phyloP scores from a whole-genome alignment of 2,113 vertebrate species.

The Xiphorhynchus elegans region DNA sequence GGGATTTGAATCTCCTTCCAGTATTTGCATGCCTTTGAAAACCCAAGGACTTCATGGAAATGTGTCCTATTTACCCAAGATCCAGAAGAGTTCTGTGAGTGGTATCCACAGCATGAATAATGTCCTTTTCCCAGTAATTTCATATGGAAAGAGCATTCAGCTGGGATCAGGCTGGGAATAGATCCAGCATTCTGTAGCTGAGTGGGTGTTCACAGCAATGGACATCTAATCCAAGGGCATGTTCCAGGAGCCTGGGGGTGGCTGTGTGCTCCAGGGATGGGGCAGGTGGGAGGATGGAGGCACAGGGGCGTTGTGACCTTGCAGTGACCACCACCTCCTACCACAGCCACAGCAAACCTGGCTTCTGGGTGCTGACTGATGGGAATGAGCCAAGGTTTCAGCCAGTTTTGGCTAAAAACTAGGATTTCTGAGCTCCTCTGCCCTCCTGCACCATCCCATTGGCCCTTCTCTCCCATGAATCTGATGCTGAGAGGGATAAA shows the following conservation, averaged over 20 bases:
- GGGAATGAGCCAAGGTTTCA: neutral
- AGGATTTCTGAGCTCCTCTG: neutral
- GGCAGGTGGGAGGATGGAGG: neutral
- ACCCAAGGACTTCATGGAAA: neutral
- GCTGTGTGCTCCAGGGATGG: neutral
- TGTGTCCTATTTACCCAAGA: neutral
- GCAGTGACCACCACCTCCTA: neutral
- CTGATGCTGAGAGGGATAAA: neutral
- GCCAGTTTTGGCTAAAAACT: neutral
- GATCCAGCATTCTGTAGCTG: neutral
- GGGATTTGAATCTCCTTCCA: neutral
- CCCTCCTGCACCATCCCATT: neutral
- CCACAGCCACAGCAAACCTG: neutral
- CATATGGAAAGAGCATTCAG: neutral
- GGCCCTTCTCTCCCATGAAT: accelerated
- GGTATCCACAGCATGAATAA: neutral
- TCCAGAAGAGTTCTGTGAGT: neutral
- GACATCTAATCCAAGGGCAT: neutral
- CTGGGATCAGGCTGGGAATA: neutral
- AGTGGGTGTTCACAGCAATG: neutral
- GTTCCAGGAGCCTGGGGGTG: neutral
- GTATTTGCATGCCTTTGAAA: neutral
- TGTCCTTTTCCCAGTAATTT: neutral
- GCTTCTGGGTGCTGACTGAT: too few species aligned
- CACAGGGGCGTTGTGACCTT: neutral